A percentile compares a stretch with the other conserved stretches of the same genome.
phyloP scores from a whole-genome alignment of 2,888 invertebrate genomes.

The Erynnis tages region DNA sequence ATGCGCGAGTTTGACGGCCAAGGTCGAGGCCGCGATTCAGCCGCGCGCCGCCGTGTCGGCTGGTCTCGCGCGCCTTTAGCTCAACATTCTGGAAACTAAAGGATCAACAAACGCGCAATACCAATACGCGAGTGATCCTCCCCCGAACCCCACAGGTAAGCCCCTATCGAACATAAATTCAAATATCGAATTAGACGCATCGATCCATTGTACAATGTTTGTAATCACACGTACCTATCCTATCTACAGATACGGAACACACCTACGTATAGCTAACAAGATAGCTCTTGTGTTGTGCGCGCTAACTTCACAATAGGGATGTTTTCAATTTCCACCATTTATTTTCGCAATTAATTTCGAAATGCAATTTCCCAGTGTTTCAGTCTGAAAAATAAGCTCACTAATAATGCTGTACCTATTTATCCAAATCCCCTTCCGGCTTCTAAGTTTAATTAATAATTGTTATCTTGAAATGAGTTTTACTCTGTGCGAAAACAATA shows the following conservation, averaged over 20 bases:
- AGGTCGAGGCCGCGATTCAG: slow-evolving; percentile 77
- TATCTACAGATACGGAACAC: slow-evolving; percentile 31
- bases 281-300: slow-evolving; percentile 20
- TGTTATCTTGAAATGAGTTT: too few species aligned
- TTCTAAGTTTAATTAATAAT: too few species aligned
- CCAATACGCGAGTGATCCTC: slow-evolving; percentile 55
- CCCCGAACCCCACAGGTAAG: slow-evolving; percentile 48
- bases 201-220: slow-evolving; percentile 26
- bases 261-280: slow-evolving; percentile 18
- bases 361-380: too few species aligned
- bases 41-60: slow-evolving; percentile 77
- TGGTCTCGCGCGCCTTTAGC: slow-evolving; percentile 57
- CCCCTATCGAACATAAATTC: neutral
- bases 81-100: slow-evolving; percentile 53
- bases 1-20: slow-evolving; percentile 81
- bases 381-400: too few species aligned
- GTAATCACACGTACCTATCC: slow-evolving; percentile 28
- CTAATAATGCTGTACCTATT: too few species aligned
- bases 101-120: slow-evolving; percentile 62
- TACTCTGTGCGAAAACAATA: too few species aligned
- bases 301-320: slow-evolving; percentile 9
- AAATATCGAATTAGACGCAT: neutral
- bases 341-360: too few species aligned
- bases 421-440: too few species aligned
- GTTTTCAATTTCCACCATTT: too few species aligned